These are phyloP conservation scores for Eleginops maclovinus DNA, from an alignment of 2,113 vertebrate genomes.

Conservation along the genomic window DNA sequence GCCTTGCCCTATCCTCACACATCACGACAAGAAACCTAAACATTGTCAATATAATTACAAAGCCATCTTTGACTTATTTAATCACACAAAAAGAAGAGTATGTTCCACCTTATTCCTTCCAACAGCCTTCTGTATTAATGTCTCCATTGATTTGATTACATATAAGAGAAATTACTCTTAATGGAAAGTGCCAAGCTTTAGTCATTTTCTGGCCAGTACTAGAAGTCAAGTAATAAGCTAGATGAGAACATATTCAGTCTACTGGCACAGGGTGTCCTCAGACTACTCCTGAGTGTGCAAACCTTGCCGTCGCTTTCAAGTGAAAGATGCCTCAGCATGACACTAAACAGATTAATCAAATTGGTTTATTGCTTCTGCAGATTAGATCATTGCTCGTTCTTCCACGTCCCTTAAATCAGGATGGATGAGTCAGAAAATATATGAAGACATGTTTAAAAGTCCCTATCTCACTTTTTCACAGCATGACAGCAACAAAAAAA, in stretches of 20 bases:
- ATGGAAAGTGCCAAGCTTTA: neutral
- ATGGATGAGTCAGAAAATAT: neutral
- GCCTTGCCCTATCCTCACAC: neutral
- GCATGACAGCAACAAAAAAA: neutral
- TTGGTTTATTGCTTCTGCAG: constrained; percentile 21
- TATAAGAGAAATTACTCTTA: constrained; percentile 27
- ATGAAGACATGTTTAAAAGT: constrained; percentile 3
- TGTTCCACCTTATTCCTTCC: constrained; percentile 66
- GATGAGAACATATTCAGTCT: constrained; percentile 12
- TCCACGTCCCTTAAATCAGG: neutral
- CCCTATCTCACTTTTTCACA: neutral
- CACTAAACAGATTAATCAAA: constrained; percentile 31
- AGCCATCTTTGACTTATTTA: constrained; percentile 2
- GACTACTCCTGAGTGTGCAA: constrained; percentile 3
- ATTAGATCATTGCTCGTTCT: constrained; percentile 18
- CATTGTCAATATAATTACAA: neutral
- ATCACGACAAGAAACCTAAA: neutral
- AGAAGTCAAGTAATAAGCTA: constrained; percentile 7
- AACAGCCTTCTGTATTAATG: constrained; percentile 60
- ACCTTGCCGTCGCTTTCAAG: neutral
- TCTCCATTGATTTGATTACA: constrained; percentile 67
- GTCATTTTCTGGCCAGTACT: neutral
- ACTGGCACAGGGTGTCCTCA: constrained; percentile 5
- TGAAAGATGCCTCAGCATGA: neutral
- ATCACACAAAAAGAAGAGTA: constrained; percentile 42